A percentile compares a stretch with the other conserved stretches of the same genome.
Conservation (phyloP, 2,113 vertebrate genomes). For the Anser cygnoides region DNA sequence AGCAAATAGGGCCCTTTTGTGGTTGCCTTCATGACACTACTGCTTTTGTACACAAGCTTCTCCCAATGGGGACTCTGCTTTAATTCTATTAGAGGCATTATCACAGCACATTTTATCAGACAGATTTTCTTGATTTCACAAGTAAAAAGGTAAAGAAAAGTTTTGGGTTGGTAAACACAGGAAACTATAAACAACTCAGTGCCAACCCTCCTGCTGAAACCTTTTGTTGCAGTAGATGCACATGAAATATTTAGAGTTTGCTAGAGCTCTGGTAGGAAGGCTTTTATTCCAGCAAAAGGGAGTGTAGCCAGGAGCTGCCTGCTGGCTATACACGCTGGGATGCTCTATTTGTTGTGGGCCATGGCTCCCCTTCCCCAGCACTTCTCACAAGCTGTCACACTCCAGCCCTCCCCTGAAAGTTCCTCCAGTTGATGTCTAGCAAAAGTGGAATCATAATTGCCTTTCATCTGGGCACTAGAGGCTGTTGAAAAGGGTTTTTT, state of each 20-base stretch:
- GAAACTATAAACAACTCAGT: background rate
- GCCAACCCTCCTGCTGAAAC: constrained; percentile 5
- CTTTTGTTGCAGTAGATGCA: background rate
- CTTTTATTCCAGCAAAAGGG: constrained; percentile 65
- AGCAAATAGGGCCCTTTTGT: background rate
- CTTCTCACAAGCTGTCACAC: constrained; percentile 40
- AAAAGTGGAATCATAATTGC: constrained; percentile 16
- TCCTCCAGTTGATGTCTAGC: constrained; percentile 33
- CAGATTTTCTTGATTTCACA: background rate
- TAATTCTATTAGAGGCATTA: background rate
- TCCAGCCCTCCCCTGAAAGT: background rate
- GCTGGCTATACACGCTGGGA: constrained; percentile 18
- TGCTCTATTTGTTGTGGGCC: constrained; percentile 16
- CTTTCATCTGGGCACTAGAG: constrained; percentile 10
- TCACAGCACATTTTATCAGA: background rate
- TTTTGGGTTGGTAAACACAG: background rate
- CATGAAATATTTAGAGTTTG: constrained; percentile 67
- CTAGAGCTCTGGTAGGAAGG: constrained; percentile 35
- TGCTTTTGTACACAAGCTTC: background rate
- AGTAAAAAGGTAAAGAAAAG: background rate
- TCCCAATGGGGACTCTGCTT: background rate
- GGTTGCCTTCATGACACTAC: background rate
- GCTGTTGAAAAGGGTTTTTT: background rate
- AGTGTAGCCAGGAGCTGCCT: constrained; percentile 62
- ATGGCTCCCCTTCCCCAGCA: background rate